These are phyloP conservation scores for Caligus rogercresseyi DNA, from an alignment of 1,140 invertebrate species.

Conservation along the genomic window DNA sequence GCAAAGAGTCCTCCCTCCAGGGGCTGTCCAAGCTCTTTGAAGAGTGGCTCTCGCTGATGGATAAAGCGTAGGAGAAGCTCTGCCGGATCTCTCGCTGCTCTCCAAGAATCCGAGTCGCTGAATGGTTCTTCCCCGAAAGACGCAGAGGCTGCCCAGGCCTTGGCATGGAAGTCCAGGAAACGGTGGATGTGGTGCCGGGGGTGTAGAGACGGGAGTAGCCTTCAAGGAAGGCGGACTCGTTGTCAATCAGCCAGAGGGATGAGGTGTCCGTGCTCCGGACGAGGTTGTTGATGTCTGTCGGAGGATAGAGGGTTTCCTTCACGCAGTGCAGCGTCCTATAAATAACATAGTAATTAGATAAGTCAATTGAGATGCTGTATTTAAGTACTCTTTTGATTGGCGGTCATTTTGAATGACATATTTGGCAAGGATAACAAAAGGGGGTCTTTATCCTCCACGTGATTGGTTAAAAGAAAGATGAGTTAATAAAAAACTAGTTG, in stretches of 20 bases:
- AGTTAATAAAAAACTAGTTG: too few species aligned
- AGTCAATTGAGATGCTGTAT: not conserved
- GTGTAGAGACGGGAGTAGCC: conserved; percentile 30
- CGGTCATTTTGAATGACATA: too few species aligned
- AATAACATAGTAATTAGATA: conserved; percentile 18
- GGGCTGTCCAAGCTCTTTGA: conserved; percentile 18
- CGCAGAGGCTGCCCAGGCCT: conserved; percentile 29
- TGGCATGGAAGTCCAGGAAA: conserved; percentile 29
- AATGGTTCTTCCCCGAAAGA: conserved; percentile 28
- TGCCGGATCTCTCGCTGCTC: conserved; percentile 11
- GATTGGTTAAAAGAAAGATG: too few species aligned
- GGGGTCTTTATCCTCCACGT: too few species aligned
- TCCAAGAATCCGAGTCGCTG: conserved; percentile 24
- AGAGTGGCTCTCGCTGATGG: conserved; percentile 23
- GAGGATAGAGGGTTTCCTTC: conserved; percentile 28
- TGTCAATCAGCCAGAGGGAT: conserved; percentile 32
- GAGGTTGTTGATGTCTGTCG: conserved; percentile 31
- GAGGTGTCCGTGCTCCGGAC: conserved; percentile 26
- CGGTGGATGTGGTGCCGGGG: too few species aligned
- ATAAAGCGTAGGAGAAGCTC: conserved; percentile 22
- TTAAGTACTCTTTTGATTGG: not conserved
- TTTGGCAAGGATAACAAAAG: too few species aligned
- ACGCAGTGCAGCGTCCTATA: conserved; percentile 32
- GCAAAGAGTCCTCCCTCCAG: conserved; percentile 11
- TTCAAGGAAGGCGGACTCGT: conserved; percentile 32